Percentiles rank a stretch among this genome's conserved stretches.
These are phyloP conservation scores for Oscarella lobularis DNA, from an alignment of 37 sponge, comb jelly and placozoan species.

Conservation along the genomic window DNA sequence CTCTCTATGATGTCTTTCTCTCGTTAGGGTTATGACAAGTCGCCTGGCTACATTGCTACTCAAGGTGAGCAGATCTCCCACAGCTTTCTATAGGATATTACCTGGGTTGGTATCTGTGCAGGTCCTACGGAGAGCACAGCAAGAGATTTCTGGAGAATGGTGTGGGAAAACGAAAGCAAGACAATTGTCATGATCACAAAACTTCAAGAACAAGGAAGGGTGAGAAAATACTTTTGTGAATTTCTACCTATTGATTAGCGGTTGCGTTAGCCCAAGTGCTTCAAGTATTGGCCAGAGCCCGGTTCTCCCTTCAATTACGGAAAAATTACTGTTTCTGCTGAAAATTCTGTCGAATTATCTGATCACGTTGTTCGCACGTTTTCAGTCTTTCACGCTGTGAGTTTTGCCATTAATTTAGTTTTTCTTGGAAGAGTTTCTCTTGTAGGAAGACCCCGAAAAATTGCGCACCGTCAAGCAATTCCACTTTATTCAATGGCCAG, in stretches of 20 bases:
- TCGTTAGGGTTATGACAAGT: slow-evolving; percentile 39
- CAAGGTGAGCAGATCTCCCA: slow-evolving; percentile 12
- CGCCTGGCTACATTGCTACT: slow-evolving; percentile 47
- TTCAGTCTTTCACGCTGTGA: slow-evolving; percentile 28
- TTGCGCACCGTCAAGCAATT: slow-evolving; percentile 56
- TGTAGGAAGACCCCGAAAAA: slow-evolving; percentile 21
- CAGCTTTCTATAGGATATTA: not conserved
- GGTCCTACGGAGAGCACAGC: slow-evolving; percentile 75
- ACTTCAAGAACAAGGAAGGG: slow-evolving; percentile 73
- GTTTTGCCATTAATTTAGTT: not conserved
- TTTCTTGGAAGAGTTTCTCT: slow-evolving; percentile 6
- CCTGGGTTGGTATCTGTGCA: not conserved
- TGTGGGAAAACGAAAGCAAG: slow-evolving; percentile 64
- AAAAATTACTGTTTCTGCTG: slow-evolving; percentile 30
- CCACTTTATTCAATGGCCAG: slow-evolving; percentile 91
- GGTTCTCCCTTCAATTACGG: slow-evolving; percentile 30
- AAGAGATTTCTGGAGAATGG: slow-evolving; percentile 87
- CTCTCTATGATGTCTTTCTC: not conserved
- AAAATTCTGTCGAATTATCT: slow-evolving; percentile 47
- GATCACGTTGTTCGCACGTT: slow-evolving; percentile 72
- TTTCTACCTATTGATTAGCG: not conserved
- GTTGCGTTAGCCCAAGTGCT: slow-evolving; percentile 79
- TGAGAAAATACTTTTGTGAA: too few relatives aligned
- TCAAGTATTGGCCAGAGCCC: slow-evolving; percentile 68
- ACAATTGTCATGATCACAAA: slow-evolving; percentile 89